Base-by-base conservation (phyloP, 2,113 vertebrate species). In the Pao palembangensis region DNA sequence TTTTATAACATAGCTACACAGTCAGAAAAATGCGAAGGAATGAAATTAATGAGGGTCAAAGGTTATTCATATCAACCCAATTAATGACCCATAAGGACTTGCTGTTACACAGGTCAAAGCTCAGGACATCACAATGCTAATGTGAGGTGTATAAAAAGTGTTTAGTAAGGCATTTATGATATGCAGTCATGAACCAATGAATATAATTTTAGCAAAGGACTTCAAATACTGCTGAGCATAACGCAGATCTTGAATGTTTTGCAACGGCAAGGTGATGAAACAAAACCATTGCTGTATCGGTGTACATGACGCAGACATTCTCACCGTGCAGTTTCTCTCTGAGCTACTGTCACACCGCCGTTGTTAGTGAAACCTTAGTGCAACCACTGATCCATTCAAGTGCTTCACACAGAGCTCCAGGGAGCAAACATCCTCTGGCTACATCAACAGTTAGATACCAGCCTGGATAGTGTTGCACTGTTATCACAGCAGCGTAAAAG, bases 361-460 rank as follows among this genome's bases (percentile, higher is more conserved):
- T 57, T 58, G 72, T 75, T 70, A 69, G 70, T 67, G 52, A 69
- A 68, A 69, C 64, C 58, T 69, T 49, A 71, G 44, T 46, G 61
- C 28, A 65, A 57, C 58, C 67, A 64, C 62, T 80, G 77, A 78
- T 82, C 64, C 71, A 54, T 53, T 63, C 62, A 70, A 67, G 0
- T 17, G 67, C 63, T 17, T 78, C 64, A 28, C 60, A 46, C 63
- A 23, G 50, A 51, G 64, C 71, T 63, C 16, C 0, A 38, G 69
- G 58, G 64, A 79, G 65, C 61, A 71, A 63, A 74, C 67, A 56
- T 72, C 67, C 76, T 69, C 61, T n/a, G 64, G 71, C 64, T 47
- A 74, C 43, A 65, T 53, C 48, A 55, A 58, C 66, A 79, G 70
- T 78, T 76, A 81, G 55, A 74, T 20, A 66, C 41, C 69, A 59